phyloP scores from a whole-genome alignment of 92 coral and sea anemone species.

The Heliopora coerulea region DNA sequence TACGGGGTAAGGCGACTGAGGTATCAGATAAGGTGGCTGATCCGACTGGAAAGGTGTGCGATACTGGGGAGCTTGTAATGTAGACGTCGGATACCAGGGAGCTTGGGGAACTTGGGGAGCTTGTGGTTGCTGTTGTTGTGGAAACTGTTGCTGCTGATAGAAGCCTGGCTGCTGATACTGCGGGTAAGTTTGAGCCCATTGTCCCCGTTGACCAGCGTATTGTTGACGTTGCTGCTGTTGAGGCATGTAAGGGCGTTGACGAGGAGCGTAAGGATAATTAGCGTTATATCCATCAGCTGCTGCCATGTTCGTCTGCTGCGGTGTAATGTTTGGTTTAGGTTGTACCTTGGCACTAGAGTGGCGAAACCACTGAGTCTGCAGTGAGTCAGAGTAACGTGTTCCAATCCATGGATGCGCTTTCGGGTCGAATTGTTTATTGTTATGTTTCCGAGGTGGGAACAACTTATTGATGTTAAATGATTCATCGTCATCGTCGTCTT shows the following conservation, averaged over 20 bases:
- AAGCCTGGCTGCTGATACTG: slow-evolving; percentile 9
- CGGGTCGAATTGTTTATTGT: not conserved
- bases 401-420: slow-evolving; percentile 42
- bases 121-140: slow-evolving; percentile 17
- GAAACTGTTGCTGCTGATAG: not conserved
- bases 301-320: not conserved
- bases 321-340: slow-evolving; percentile 3
- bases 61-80: slow-evolving; percentile 1
- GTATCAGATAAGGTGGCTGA: not conserved
- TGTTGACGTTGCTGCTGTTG: not conserved
- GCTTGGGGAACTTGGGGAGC: slow-evolving; percentile 1
- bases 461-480: slow-evolving; percentile 24
- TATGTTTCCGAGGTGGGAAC: slow-evolving; percentile 21
- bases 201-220: not conserved
- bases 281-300: not conserved
- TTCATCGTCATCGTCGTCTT: slow-evolving; percentile 11
- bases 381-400: slow-evolving; percentile 34
- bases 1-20: not conserved
- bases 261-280: not conserved
- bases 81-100: not conserved
- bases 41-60: not conserved
- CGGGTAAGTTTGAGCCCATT: slow-evolving; percentile 4
- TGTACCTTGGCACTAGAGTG: not conserved
- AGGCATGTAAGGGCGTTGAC: slow-evolving; percentile 4
- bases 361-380: slow-evolving; percentile 5